Evolutionary conservation across 2,797 vertebrate species (phyloP).

Genomic region (Sebastes itinus): DNA sequence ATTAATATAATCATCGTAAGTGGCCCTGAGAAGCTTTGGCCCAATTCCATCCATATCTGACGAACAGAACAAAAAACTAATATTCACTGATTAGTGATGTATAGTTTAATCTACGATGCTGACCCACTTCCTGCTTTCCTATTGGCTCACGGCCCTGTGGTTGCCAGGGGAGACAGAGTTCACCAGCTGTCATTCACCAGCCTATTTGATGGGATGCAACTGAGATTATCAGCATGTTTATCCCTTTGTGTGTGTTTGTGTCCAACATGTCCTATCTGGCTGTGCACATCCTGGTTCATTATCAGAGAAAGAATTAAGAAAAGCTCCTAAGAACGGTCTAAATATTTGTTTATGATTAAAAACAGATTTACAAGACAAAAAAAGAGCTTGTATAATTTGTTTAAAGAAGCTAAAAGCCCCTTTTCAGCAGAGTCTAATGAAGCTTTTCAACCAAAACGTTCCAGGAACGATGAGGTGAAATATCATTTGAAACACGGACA

Average conservation of each 20-base stretch:
- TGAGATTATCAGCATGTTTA: constrained; percentile 44
- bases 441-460: background rate
- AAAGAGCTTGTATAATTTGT: background rate
- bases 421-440: background rate
- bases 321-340: background rate
- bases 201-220: constrained; percentile 27
- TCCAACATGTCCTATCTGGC: background rate
- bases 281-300: background rate
- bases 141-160: constrained; percentile 43
- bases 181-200: constrained; percentile 61
- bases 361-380: background rate
- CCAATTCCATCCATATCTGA: constrained; percentile 30
- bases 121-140: constrained; percentile 53
- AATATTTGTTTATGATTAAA: background rate
- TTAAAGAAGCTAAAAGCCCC: background rate
- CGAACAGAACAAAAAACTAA: constrained; percentile 38
- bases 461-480: background rate
- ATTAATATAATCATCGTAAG: constrained; percentile 62
- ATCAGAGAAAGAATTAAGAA: background rate
- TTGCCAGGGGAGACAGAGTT: constrained; percentile 39
- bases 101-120: constrained; percentile 36
- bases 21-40: constrained; percentile 63
- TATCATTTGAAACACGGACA: background rate
- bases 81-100: constrained; percentile 12
- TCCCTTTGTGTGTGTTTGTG: constrained; percentile 1